Base-by-base conservation (phyloP, 2,113 vertebrate species). In the Alligator sinensis region DNA sequence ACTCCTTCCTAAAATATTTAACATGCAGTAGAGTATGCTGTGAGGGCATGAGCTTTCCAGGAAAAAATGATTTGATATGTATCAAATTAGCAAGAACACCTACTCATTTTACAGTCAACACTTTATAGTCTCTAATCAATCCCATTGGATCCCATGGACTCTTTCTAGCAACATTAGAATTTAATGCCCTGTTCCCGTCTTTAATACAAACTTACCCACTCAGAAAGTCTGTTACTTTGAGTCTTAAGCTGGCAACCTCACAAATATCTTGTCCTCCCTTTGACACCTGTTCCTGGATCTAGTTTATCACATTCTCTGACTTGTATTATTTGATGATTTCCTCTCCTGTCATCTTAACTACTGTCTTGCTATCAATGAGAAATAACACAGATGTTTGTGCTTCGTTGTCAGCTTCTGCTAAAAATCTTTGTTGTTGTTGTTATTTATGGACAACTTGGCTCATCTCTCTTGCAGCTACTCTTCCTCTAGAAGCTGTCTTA, bases 111-210 rank as follows among this genome's bases (percentile, higher is more conserved):
- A 97, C 86, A 0, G 76, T 77, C 90, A 92, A 66, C 85, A 93
- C 91, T 94, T 95, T 94, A 91, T 94, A 96, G 94, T 2, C 75
- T 88, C 75, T 88, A 90, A 97, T 92, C 92, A 94, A 70, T 30
- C 87, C 22, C 63, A 12, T 63, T 30, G n/a, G 68, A 80, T 88
- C 89, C 93, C 81, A 87, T n/a, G 61, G 89, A 89, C 77, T 82
- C 91, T 95, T 92, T 96, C 93, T 96, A 94, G 94, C 93, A 95
- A 92, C 93, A 72, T 64, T 94, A 94, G 86, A 81, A 88, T 96
- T 80, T 80, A 61, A 47, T 93, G 47, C 21, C 87, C 90, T 86
- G 61, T 95, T 97, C 70, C 72, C 75, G 62, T 91, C 82, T 86
- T 80, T 92, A 63, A 83, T 87, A 30, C 54, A 91, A 89, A 70